Conservation (phyloP, 2,113 vertebrate species). For the Amblyopsis rosae region DNA sequence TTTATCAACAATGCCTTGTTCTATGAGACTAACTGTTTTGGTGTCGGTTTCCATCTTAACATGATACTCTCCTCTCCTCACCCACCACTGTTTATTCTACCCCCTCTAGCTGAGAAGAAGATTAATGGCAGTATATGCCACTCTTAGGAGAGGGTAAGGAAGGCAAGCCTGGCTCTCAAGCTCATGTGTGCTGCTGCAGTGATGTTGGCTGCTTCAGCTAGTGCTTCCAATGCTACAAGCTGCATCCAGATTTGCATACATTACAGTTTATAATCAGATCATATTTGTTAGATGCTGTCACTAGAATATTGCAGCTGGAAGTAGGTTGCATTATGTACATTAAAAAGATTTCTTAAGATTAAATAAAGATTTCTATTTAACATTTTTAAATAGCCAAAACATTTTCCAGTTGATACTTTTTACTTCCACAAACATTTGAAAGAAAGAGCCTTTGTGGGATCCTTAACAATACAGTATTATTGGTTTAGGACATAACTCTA, state of each 20-base stretch:
- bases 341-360: too few relatives aligned
- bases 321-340: not conserved
- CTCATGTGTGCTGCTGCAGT: constrained; percentile 67
- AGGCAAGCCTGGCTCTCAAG: constrained; percentile 63
- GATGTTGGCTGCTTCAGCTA: constrained; percentile 70
- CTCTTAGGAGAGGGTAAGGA: constrained; percentile 77
- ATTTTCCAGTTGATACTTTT: too few relatives aligned
- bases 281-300: not conserved
- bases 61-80: constrained; percentile 68
- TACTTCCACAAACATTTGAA: constrained; percentile 1
- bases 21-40: constrained; percentile 68
- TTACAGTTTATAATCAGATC: not conserved
- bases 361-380: too few relatives aligned
- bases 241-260: constrained; percentile 21
- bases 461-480: not conserved
- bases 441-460: constrained; percentile 2
- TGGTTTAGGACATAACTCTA: not conserved
- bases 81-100: constrained; percentile 66
- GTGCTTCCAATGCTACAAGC: constrained; percentile 47
- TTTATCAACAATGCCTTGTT: constrained; percentile 50
- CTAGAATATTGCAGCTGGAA: not conserved
- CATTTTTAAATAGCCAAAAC: not conserved
- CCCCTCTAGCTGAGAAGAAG: constrained; percentile 75
- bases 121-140: constrained; percentile 76
- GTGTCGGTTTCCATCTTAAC: constrained; percentile 70